Percentiles rank a stretch among this genome's conserved stretches.
These are phyloP conservation scores for Agapetus fuscipes DNA, from an alignment of 2,888 invertebrate species.

Conservation along the genomic window DNA sequence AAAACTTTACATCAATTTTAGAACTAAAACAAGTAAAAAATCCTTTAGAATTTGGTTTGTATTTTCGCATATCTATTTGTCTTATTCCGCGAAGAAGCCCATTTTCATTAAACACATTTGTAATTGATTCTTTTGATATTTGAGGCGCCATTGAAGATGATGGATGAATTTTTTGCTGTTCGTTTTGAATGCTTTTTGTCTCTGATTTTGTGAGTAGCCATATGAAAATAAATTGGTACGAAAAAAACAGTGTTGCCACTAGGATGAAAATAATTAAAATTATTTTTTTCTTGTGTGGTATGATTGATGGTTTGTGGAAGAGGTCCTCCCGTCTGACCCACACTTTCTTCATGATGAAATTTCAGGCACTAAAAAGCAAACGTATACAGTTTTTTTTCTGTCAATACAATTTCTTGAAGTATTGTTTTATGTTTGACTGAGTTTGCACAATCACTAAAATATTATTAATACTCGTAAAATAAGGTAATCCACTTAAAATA, in stretches of 20 bases:
- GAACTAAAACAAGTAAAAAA: constrained; percentile 36
- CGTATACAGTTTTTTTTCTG: too few relatives aligned
- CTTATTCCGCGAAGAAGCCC: constrained; percentile 12
- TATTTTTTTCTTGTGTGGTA: constrained; percentile 8
- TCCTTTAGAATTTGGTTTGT: constrained; percentile 29
- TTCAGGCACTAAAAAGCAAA: too few relatives aligned
- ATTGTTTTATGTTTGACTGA: neutral
- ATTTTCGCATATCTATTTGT: constrained; percentile 8
- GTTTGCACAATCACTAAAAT: neutral
- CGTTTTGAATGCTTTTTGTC: constrained; percentile 3
- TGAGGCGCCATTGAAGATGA: neutral
- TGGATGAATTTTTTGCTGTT: constrained; percentile 4
- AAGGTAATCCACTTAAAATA: too few relatives aligned
- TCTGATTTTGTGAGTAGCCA: constrained; percentile 11
- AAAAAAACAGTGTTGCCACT: constrained; percentile 12
- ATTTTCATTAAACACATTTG: constrained; percentile 5
- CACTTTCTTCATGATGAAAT: constrained; percentile 9
- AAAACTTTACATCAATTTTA: constrained; percentile 40
- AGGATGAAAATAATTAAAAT: constrained; percentile 9
- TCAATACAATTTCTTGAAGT: neutral
- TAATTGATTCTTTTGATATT: neutral
- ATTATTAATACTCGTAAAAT: too few relatives aligned
- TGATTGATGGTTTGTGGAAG: neutral
- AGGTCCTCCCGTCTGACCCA: constrained; percentile 8
- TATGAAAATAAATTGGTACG: constrained; percentile 16